phyloP scores from a whole-genome alignment of 2,113 vertebrate genomes.

The Hippocampus comes region DNA sequence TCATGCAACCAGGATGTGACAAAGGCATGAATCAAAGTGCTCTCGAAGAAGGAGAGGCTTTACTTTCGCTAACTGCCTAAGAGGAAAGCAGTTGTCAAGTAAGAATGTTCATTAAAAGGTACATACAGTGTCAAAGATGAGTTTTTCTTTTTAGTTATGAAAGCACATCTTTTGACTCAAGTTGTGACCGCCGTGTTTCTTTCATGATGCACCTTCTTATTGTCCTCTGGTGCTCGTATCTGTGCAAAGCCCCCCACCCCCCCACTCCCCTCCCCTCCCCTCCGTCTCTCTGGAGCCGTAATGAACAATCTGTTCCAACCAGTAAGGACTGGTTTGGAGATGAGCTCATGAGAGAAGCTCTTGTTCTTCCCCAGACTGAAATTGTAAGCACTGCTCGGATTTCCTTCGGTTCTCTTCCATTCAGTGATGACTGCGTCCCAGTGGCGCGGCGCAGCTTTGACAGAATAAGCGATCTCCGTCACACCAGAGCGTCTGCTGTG shows the following conservation, averaged over 20 bases:
- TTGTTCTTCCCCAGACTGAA: slow-evolving; percentile 31
- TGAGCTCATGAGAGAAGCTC: slow-evolving; percentile 44
- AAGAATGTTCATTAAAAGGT: too few species aligned
- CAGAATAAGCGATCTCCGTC: slow-evolving; percentile 38
- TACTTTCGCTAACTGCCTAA: too few species aligned
- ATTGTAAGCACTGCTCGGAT: slow-evolving; percentile 2
- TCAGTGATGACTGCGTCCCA: slow-evolving; percentile 19
- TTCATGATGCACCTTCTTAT: neutral
- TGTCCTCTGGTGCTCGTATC: slow-evolving; percentile 1
- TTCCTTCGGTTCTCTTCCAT: neutral
- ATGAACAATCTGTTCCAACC: slow-evolving; percentile 53
- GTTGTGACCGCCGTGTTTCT: neutral
- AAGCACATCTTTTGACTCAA: neutral
- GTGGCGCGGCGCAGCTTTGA: slow-evolving; percentile 6
- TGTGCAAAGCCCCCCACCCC: neutral
- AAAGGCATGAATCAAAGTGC: too few species aligned
- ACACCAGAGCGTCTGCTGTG: slow-evolving; percentile 9
- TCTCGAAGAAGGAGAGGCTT: too few species aligned
- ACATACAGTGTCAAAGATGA: neutral
- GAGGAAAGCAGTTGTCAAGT: too few species aligned
- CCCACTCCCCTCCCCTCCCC: neutral
- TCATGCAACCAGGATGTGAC: too few species aligned
- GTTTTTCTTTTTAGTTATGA: neutral
- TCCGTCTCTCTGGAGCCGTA: slow-evolving; percentile 21
- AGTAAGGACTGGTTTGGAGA: slow-evolving; percentile 52